Conservation (phyloP, 2,888 invertebrate species). For the Drosophila setosimentum region DNA sequence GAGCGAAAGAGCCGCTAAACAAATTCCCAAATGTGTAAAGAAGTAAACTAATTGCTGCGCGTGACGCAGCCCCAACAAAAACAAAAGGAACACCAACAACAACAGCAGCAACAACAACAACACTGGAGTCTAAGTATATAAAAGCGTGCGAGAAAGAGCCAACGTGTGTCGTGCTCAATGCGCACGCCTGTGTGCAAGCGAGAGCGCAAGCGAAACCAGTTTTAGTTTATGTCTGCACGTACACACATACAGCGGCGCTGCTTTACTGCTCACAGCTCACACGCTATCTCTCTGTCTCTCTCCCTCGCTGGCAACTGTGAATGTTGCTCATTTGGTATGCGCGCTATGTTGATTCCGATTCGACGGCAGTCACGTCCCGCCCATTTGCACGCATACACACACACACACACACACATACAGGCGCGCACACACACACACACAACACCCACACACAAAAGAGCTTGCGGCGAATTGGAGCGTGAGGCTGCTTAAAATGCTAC, state of each 20-base stretch:
- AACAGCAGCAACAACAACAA: constrained; percentile 57
- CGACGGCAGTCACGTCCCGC: constrained; percentile 86
- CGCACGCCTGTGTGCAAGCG: constrained; percentile 40
- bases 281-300: constrained; percentile 41
- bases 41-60: constrained; percentile 84
- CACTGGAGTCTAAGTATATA: constrained; percentile 58
- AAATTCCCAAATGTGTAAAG: constrained; percentile 83
- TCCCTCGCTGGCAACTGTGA: constrained; percentile 27
- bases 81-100: constrained; percentile 40
- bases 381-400: constrained; percentile 84
- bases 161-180: constrained; percentile 12
- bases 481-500: constrained; percentile 86
- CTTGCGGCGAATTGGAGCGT: constrained; percentile 82
- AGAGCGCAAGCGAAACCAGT: constrained; percentile 70
- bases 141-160: constrained; percentile 52
- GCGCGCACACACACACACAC: constrained; percentile 47
- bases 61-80: constrained; percentile 77
- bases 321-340: constrained; percentile 83
- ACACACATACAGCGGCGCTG: constrained; percentile 48
- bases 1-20: constrained; percentile 55
- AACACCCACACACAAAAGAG: constrained; percentile 33
- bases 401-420: constrained; percentile 54
- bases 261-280: constrained; percentile 25
- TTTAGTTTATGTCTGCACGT: constrained; percentile 69
- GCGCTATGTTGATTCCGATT: constrained; percentile 84